Evolutionary conservation across 1,140 invertebrate genomes (phyloP), one percentile per base, ranked within the genome.

Genomic region (Macrostomum lignano): DNA sequence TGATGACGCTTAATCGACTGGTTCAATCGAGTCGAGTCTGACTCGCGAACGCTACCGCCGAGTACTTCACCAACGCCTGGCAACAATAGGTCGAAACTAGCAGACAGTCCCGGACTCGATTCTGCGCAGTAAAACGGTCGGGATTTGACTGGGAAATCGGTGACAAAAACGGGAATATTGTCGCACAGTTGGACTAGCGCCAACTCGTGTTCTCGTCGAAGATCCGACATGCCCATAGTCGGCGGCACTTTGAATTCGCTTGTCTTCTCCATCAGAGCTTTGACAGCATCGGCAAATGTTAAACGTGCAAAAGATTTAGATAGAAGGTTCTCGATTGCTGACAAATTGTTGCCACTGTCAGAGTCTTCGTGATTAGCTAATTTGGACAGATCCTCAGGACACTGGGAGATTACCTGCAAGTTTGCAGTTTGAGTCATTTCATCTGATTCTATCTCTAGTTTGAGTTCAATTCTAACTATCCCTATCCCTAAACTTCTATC

Each of bases 101-200:
- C 25, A 17, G 17, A 31, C 38, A 35, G 38, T 35, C 28, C 51
- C 65, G 42, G 67, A 6, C 43, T 42, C 37, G 61, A 67, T 40
- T 65, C 55, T 51, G 72, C 72, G 70, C 81, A 79, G 52, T 96
- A 96, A 65, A 94, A 94, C 7, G 86, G 74, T 58, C 93, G 94
- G 5, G 69, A 60, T 11, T 63, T 33, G 40, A 66, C 64, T 1
- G 84, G 86, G 71, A 76, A 94, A 47, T 82, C 67, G 2, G 73
- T 65, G 10, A 94, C 57, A 60, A 94, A 91, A 11, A 82, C 64
- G 5, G 86, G 86, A 31, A 65, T 48, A 9, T 13, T 13, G 10
- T 13, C 23, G 13, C 10, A 24, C 10, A 9, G 23, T 13, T 24
- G 23, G 13, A 9, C 10, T 24, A 24, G 23, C 10, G 10, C 10